Evolutionary conservation across 2,888 invertebrate species (phyloP).

Genomic region (Spicauda simplicius): DNA sequence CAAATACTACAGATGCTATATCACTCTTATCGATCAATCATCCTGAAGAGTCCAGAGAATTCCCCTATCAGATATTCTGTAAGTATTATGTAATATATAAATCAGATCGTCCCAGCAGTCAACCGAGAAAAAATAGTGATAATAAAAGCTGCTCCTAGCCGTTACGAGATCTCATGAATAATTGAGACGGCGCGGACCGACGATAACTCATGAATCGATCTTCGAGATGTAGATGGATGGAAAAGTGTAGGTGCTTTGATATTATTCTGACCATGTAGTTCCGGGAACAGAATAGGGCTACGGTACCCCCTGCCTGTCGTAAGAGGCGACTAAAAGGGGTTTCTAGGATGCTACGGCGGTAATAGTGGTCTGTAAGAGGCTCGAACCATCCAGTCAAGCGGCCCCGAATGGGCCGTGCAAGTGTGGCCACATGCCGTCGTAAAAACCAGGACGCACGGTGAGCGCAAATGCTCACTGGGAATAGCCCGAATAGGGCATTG

Average conservation of each 20-base stretch:
- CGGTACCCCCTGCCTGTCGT: too few relatives aligned
- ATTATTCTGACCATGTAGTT: too few relatives aligned
- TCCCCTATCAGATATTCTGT: neutral
- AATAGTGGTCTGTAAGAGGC: too few relatives aligned
- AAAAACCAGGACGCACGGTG: too few relatives aligned
- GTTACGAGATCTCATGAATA: conserved; percentile 38
- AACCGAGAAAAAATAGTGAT: conserved; percentile 27
- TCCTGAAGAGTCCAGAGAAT: neutral
- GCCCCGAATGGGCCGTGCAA: too few relatives aligned
- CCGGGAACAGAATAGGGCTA: too few relatives aligned
- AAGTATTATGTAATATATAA: conserved; percentile 9
- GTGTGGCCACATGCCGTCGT: too few relatives aligned
- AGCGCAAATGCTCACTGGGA: too few relatives aligned
- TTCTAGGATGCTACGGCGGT: too few relatives aligned
- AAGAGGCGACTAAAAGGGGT: too few relatives aligned
- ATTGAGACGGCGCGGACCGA: conserved; percentile 31
- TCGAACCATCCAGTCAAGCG: too few relatives aligned
- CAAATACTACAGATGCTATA: neutral
- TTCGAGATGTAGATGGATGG: neutral
- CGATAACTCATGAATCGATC: conserved; percentile 37
- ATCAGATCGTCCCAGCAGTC: conserved; percentile 13
- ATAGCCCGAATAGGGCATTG: too few relatives aligned
- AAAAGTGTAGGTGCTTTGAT: neutral
- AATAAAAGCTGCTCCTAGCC: conserved; percentile 26
- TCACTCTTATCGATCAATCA: neutral